Conservation (phyloP, 1,140 invertebrate genomes). For the Leucophenga varia region DNA sequence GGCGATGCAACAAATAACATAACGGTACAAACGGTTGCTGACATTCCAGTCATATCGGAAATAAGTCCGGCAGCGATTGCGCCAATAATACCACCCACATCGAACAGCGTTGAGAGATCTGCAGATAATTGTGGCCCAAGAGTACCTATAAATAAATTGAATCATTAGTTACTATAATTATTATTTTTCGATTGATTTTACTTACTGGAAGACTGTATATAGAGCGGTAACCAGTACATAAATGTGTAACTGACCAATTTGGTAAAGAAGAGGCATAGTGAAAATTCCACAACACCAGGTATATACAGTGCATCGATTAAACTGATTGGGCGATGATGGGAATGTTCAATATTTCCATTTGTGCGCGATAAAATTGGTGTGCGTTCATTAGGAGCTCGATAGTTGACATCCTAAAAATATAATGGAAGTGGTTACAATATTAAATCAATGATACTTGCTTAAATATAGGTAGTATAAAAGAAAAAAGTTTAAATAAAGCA, state of each 20-base stretch:
- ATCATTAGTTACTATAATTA: too few relatives aligned
- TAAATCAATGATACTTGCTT: not conserved
- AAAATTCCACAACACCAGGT: slow-evolving; percentile 94
- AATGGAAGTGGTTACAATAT: not conserved
- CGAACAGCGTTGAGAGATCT: slow-evolving; percentile 86
- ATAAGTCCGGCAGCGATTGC: slow-evolving; percentile 86
- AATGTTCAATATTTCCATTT: slow-evolving; percentile 38
- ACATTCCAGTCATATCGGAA: slow-evolving; percentile 81
- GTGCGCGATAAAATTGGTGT: slow-evolving; percentile 50
- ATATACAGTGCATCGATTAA: slow-evolving; percentile 77
- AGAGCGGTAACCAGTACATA: slow-evolving; percentile 92
- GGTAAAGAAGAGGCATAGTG: slow-evolving; percentile 93
- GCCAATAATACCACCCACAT: slow-evolving; percentile 85
- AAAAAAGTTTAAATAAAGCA: slow-evolving; percentile 10
- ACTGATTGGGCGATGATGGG: slow-evolving; percentile 71
- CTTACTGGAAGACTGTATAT: slow-evolving; percentile 84
- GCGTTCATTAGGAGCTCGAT: slow-evolving; percentile 55
- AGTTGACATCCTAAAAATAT: slow-evolving; percentile 56
- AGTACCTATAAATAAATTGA: slow-evolving; percentile 61
- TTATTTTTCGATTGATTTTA: slow-evolving; percentile 21
- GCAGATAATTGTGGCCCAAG: slow-evolving; percentile 73
- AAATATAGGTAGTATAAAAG: not conserved
- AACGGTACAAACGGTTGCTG: slow-evolving; percentile 78
- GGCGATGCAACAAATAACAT: slow-evolving; percentile 84
- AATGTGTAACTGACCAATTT: slow-evolving; percentile 97